A percentile compares a stretch with the other conserved stretches of the same genome.
Conservation (phyloP, 2,888 invertebrate genomes). For the Heliconius sara region DNA sequence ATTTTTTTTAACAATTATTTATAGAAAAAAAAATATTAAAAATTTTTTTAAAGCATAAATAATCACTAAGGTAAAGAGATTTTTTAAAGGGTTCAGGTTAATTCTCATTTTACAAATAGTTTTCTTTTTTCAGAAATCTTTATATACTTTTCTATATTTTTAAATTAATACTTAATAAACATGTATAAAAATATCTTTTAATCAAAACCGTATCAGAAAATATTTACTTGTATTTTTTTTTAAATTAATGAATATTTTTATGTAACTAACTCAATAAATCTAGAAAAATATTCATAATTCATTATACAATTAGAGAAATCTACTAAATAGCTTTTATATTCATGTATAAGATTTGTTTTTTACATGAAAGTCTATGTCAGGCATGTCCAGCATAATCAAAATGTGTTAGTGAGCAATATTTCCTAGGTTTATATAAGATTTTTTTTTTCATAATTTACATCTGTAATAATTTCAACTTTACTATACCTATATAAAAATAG, state of each 20-base stretch:
- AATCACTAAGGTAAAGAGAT: not conserved
- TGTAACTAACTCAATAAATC: slow-evolving; percentile 15
- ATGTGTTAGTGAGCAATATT: slow-evolving; percentile 56
- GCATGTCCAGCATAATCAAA: slow-evolving; percentile 71
- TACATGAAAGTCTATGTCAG: not conserved
- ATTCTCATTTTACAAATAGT: not conserved
- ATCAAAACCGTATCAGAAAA: slow-evolving; percentile 35
- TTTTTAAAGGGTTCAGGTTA: no score
- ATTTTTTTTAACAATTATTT: not conserved
- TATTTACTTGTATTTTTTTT: slow-evolving; percentile 15
- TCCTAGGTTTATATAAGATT: not conserved
- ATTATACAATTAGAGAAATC: not conserved
- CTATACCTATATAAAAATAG: no score
- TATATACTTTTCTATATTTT: not conserved
- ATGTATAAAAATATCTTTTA: slow-evolving; percentile 34
- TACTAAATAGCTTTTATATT: not conserved
- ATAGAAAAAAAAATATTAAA: no score
- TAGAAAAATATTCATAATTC: slow-evolving; percentile 28
- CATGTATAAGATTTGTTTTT: not conserved
- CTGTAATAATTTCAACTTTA: no score
- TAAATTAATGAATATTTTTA: slow-evolving; percentile 21
- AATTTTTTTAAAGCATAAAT: not conserved
- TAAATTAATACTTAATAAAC: slow-evolving; percentile 1
- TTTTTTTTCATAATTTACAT: no score
- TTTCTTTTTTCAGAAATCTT: not conserved